Conservation (phyloP, 2,113 vertebrate genomes). For the Siniperca chuatsi region DNA sequence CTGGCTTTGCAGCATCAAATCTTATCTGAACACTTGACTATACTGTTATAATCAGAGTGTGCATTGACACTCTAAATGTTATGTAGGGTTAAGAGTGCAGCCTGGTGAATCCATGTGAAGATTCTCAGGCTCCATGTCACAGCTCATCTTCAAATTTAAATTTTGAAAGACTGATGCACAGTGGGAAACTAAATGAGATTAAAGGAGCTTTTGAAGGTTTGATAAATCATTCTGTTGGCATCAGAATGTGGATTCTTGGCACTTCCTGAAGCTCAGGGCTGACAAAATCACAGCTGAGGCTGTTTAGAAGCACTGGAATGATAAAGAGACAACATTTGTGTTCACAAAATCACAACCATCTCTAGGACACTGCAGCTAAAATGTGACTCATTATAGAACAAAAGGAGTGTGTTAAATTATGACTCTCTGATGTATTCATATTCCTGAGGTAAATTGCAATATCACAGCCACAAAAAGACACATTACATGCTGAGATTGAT, state of each 20-base stretch:
- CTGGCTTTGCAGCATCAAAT: not conserved
- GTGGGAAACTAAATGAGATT: not conserved
- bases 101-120: not conserved
- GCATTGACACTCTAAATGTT: not conserved
- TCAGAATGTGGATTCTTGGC: constrained; percentile 1
- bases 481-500: not conserved
- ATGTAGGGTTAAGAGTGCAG: not conserved
- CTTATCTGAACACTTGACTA: not conserved
- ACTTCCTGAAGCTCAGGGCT: constrained; percentile 1
- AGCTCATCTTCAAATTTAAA: constrained; percentile 5
- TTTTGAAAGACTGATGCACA: constrained; percentile 3
- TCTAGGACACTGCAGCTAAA: not conserved
- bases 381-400: not conserved
- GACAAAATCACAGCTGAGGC: not conserved
- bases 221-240: not conserved
- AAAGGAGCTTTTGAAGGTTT: not conserved
- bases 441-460: not conserved
- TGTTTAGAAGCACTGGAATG: not conserved
- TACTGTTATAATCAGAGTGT: not conserved
- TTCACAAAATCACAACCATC: not conserved
- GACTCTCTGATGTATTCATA: not conserved
- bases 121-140: not conserved
- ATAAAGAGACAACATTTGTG: not conserved
- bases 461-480: not conserved
- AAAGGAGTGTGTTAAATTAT: not conserved